Evolutionary conservation across 2,888 invertebrate species (phyloP), one percentile per base, ranked within the genome.

Genomic region (Calameuta pallipes): DNA sequence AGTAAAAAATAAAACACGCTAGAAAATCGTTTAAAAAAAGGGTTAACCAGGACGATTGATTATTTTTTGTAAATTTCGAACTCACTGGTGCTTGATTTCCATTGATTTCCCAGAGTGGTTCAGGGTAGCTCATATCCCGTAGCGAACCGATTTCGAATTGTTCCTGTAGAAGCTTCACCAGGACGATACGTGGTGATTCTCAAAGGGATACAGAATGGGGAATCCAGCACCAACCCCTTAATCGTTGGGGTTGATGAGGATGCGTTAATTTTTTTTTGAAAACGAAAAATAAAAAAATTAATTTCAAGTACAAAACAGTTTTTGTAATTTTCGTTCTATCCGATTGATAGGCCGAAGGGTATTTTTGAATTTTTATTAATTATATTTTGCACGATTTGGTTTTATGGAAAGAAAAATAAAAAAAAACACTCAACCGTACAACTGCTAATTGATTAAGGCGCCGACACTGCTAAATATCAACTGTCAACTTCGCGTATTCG

Each of bases 101-200:
- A 87, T 90, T 91, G 77, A 91, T 89, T 87, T 91, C 91, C 91
- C 91, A 91, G 83, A 90, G 80, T 74, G 89, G 87, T 88, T 91
- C 90, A 85, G 89, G 85, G 88, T 90, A 91, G 88, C 88, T 91
- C 91, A 91, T 91, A 90, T 90, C 90, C 90, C 82, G 85, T 75
- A 81, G 77, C 81, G 82, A 82, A 33, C 31, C 71, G 71, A 30
- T 71, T 71, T 71, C 71, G 71, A 71, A 71, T 71, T 15, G 71
- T 71, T 75, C 68, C 69, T 56, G 56, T 56, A 56, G 56, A 56
- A 56, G 56, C 23, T 56, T 56, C 23, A 56, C 56, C 56, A 56
- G 56, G 56, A 56, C 4, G 56, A 56, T 56, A 23, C 23, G 56
- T 56, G 56, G 23, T 6, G 56, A 56, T 56, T 56, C 2, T 56